Base-by-base conservation (phyloP, 2,113 vertebrate genomes). In the Podarcis muralis region DNA sequence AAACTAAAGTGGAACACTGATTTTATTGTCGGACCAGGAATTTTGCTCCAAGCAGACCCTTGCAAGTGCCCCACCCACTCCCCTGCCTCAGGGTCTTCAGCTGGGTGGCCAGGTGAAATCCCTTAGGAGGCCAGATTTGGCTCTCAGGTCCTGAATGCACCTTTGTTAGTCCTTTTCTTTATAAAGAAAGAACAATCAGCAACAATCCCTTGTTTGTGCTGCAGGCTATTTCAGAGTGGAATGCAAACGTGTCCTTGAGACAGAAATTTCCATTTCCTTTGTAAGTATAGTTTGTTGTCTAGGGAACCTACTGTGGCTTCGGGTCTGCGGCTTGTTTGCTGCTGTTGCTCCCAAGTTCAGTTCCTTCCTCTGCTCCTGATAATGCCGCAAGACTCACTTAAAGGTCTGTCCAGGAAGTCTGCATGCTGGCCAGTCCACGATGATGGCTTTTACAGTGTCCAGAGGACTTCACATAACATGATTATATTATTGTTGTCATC, bases 331-430 rank as follows among this genome's bases (percentile, higher is more conserved):
- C 79, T 76, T 88, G 86, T 82, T 75, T 75, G 69, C 71, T 43
- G 37, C 30, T 66, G 40, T 87, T 71, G n/a, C 66, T 87, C 66
- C 25, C 25, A 87, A 80, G 32, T 20, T 35, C 30, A 76, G 59
- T 30, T 76, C 37, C 71, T 82, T 83, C 87, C 80, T 66, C 57
- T 23, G 65, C 30, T 83, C 40, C 40, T 32, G 69, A 66, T 68
- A 32, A 76, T 66, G 30, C 59, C n/a, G n/a, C 27, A 13, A 76
- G 69, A 57, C 53, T 74, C 35, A 66, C 35, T 90, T 78, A 89
- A 74, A 91, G 89, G 94, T 93, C 93, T 81, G 16, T 66, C 25
- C 86, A 93, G 92, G 91, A 95, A 94, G 95, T 94, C 90, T 94
- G 93, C 93, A 90, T 88, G 77, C 59, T 23, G 5, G 37, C 65